Conservation (phyloP, 1,140 invertebrate species). For the Aphelenchoides avenae region DNA sequence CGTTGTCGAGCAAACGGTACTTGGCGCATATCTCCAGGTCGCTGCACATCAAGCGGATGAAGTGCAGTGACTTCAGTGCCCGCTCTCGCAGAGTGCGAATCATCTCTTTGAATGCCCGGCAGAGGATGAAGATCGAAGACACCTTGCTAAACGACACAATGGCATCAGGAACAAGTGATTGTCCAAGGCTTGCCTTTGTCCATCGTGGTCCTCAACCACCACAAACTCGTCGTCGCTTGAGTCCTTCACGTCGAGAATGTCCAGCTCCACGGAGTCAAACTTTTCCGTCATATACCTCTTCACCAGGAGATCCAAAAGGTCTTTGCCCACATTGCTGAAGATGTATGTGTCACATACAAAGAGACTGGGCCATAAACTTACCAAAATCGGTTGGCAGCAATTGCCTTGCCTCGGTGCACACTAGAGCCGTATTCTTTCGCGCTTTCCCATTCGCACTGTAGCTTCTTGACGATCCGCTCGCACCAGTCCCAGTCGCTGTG, state of each 20-base stretch:
- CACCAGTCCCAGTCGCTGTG: conserved; percentile 18
- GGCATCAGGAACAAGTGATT: neutral
- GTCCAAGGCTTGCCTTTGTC: neutral
- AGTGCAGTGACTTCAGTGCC: conserved; percentile 20
- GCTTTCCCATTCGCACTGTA: conserved; percentile 14
- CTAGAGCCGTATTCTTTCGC: conserved; percentile 15
- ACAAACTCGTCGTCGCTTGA: conserved; percentile 18
- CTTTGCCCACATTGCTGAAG: conserved; percentile 19
- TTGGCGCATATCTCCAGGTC: conserved; percentile 30
- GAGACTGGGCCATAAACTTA: neutral
- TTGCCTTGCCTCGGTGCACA: conserved; percentile 17
- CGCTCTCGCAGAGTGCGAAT: conserved; percentile 27
- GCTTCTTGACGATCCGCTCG: conserved; percentile 10
- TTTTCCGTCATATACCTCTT: conserved; percentile 21
- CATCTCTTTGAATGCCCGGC: conserved; percentile 25
- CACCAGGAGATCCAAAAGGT: conserved; percentile 15
- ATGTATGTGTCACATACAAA: neutral
- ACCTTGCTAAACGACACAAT: neutral
- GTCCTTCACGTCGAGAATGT: conserved; percentile 13
- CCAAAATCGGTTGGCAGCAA: conserved; percentile 22
- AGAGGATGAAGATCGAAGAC: conserved; percentile 22
- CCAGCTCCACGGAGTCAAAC: conserved; percentile 22
- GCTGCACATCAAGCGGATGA: conserved; percentile 17
- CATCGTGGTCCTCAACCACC: conserved; percentile 17
- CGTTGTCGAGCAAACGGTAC: conserved; percentile 2